Evolutionary conservation across 1,140 invertebrate genomes (phyloP).

Genomic region (Asbolus verrucosus): DNA sequence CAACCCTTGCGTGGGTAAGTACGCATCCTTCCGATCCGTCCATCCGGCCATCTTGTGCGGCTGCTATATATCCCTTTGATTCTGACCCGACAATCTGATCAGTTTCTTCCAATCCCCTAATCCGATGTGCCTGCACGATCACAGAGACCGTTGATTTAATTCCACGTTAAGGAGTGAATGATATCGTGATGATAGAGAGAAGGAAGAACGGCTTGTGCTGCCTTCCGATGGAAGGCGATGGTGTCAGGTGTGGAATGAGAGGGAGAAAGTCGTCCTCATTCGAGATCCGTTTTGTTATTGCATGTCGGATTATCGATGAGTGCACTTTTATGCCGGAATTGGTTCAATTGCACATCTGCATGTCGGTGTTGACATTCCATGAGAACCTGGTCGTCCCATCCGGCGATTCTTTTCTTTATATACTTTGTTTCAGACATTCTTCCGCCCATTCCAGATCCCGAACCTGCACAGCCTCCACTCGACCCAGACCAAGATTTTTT

Average conservation of each 20-base stretch:
- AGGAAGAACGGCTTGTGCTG: conserved; percentile 8
- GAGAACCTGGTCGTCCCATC: not conserved
- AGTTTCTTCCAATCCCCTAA: conserved; percentile 39
- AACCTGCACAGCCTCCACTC: conserved; percentile 70
- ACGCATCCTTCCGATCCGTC: conserved; percentile 39
- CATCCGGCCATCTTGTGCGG: conserved; percentile 26
- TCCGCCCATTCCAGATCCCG: conserved; percentile 70
- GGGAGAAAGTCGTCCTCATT: conserved; percentile 26
- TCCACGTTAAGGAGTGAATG: conserved; percentile 40
- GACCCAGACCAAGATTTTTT: conserved; percentile 68
- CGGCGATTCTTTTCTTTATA: conserved; percentile 22
- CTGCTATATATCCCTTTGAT: conserved; percentile 10
- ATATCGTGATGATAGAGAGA: conserved; percentile 13
- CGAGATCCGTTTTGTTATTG: conserved; percentile 21
- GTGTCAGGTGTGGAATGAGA: conserved; percentile 11
- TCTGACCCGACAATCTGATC: conserved; percentile 40
- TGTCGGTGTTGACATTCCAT: conserved; percentile 22
- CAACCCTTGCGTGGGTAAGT: conserved; percentile 93
- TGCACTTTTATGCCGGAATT: too few relatives aligned
- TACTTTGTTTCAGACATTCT: conserved; percentile 71
- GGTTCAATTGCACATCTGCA: too few relatives aligned
- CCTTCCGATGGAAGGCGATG: too few relatives aligned
- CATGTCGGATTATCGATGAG: too few relatives aligned
- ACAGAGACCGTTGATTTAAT: conserved; percentile 44
- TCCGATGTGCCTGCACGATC: conserved; percentile 44